Evolutionary conservation across 1,140 invertebrate species (phyloP).

Genomic region (Carposina sasakii): DNA sequence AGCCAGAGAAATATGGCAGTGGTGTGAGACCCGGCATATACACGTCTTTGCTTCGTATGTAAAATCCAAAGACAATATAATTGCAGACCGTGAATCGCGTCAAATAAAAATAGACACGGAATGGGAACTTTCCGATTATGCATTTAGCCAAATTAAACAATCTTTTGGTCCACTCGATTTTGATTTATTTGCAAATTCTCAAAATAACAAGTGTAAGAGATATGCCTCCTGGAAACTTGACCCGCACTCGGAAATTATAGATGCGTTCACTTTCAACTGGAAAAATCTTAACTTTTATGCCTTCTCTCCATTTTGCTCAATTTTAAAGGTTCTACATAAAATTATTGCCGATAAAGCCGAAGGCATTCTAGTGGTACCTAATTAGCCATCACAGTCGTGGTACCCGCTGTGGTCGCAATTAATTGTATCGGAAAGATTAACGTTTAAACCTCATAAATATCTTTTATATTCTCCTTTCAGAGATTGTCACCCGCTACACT

Average conservation of each 20-base stretch:
- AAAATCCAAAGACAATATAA: background rate
- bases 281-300: background rate
- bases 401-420: background rate
- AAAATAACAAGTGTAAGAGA: background rate
- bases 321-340: background rate
- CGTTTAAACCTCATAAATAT: background rate
- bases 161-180: background rate
- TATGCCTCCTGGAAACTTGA: background rate
- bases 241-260: background rate
- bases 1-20: background rate
- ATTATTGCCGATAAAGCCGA: background rate
- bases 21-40: background rate
- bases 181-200: background rate
- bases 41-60: background rate
- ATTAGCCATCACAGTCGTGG: background rate
- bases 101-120: background rate
- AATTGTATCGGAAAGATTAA: background rate
- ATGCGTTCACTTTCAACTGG: background rate
- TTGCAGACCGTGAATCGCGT: background rate
- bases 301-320: background rate
- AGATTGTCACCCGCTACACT: background rate
- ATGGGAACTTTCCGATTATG: background rate
- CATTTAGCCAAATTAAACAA: background rate
- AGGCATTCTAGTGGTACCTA: background rate
- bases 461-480: background rate